phyloP scores from a whole-genome alignment of 2,797 vertebrate species.

The Peromyscus eremicus region DNA sequence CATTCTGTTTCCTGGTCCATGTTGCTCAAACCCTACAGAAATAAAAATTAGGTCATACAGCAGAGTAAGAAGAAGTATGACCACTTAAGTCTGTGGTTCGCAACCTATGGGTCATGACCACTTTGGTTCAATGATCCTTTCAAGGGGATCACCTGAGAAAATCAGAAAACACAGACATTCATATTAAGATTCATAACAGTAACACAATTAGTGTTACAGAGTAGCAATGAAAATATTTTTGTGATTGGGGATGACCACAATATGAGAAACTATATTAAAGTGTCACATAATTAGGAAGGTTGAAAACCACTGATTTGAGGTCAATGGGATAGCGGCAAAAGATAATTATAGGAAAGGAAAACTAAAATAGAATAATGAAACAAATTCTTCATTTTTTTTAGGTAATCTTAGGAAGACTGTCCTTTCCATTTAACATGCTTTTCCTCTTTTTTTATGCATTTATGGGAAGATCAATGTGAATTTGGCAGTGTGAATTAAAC shows the following conservation, averaged over 20 bases:
- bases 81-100: background rate
- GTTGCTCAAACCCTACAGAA: background rate
- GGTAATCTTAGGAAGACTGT: constrained; percentile 72
- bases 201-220: too few species aligned
- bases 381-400: constrained; percentile 80
- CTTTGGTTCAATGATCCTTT: too few species aligned
- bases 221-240: too few species aligned
- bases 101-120: too few species aligned
- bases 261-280: background rate
- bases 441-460: constrained; percentile 85
- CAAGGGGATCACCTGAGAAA: background rate
- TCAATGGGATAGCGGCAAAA: background rate
- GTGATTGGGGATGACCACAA: too few species aligned
- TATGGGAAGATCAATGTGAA: constrained; percentile 93
- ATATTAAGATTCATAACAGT: too few species aligned
- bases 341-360: background rate
- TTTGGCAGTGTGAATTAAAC: constrained; percentile 93
- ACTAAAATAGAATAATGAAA: constrained; percentile 72
- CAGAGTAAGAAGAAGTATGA: background rate
- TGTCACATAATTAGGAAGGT: too few species aligned
- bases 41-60: background rate
- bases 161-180: background rate
- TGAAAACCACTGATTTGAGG: background rate
- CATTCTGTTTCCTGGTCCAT: background rate
- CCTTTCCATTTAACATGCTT: constrained; percentile 77